Conservation (phyloP, 2,113 vertebrate genomes). For the Cichladusa arquata region DNA sequence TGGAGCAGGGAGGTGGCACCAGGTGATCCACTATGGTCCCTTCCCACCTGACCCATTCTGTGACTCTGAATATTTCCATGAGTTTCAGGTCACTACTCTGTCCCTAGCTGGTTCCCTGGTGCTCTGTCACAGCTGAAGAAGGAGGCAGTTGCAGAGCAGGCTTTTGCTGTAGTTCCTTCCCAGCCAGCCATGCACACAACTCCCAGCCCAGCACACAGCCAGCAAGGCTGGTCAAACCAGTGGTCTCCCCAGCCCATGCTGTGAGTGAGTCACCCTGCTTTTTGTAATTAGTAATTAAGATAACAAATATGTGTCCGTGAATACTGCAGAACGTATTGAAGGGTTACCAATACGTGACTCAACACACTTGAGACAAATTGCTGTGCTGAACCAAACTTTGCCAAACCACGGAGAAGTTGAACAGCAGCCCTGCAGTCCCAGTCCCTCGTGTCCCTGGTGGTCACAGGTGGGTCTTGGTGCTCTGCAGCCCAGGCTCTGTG, state of each 20-base stretch:
- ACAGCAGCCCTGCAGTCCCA: background rate
- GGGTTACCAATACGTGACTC: background rate
- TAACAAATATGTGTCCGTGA: background rate
- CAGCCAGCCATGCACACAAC: background rate
- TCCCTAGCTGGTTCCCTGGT: background rate
- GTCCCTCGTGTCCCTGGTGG: background rate
- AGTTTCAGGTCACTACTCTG: background rate
- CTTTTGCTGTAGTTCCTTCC: background rate
- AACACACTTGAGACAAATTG: background rate
- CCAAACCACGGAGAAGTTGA: background rate
- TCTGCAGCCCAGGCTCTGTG: background rate
- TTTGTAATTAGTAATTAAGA: background rate
- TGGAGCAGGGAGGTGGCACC: background rate
- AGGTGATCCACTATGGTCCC: background rate
- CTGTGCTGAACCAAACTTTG: background rate
- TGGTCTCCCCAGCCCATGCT: background rate
- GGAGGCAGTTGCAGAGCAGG: background rate
- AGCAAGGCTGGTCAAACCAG: background rate
- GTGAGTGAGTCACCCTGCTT: background rate
- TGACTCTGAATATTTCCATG: background rate
- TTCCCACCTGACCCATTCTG: background rate
- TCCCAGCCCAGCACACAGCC: background rate
- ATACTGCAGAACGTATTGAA: background rate
- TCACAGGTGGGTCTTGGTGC: constrained; percentile 8
- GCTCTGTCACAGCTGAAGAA: background rate